Base-by-base conservation (phyloP, 2,797 vertebrate species). In the Sciurus vulgaris region DNA sequence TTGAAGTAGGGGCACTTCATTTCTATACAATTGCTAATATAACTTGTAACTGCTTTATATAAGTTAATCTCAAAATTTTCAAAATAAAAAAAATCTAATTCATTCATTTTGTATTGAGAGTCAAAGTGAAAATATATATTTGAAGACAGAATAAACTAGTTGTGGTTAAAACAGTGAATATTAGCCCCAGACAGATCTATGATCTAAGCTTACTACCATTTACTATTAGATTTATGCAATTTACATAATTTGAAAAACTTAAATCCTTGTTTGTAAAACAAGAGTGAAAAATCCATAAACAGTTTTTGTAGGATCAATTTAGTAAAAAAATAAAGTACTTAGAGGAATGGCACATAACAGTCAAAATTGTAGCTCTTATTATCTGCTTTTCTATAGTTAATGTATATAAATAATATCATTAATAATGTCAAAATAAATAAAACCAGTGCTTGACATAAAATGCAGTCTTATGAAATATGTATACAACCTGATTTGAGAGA, bases 391-490 rank as follows among this genome's bases (percentile, higher is more conserved):
- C 59, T 38, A 72, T 3, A n/a, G 24, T 56, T 54, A 79, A 74
- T n/a, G 6, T 24, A 90, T 15, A 44, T 33, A 65, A 35, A 77
- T 89, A 70, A 54, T 61, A 77, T 77, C 26, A 28, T 77, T 89
- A 51, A n/a, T 69, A n/a, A 88, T 44, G 1, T 26, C 83, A 76
- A 77, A 87, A 87, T 54, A 74, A 84, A 28, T 13, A 26, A 20
- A 96, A 67, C 28, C 1, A 26, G 12, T 26, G 92, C 12, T 92
- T 94, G 77, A 86, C 24, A 33, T 51, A 79, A 92, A 86, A 56
- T 35, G 7, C 11, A 90, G 49, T 49, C 5, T 70, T 35, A 41
- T 47, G 49, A 9, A 78, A 56, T 1, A 72, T 49, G 30, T 4
- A 15, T 15, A 38, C 10, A n/a, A 38, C 30, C 49, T 89, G 30